A percentile compares a stretch with the other conserved stretches of the same genome.
Conservation (phyloP, 1,140 invertebrate species). For the Macrobrachium rosenbergii region DNA sequence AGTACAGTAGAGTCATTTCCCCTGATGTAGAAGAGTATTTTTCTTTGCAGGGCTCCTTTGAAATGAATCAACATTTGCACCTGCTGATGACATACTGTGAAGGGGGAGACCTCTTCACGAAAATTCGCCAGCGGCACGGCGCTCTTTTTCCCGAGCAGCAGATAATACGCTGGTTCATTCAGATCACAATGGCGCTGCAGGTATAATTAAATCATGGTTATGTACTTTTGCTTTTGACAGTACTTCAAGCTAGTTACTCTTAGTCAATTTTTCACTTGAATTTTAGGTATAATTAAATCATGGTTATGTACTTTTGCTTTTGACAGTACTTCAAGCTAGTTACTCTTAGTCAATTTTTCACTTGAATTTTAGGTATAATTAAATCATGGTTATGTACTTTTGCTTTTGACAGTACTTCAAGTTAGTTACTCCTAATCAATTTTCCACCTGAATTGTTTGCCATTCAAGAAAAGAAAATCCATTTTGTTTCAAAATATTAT, state of each 20-base stretch:
- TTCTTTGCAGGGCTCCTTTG: conserved; percentile 43
- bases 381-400: not conserved
- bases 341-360: not conserved
- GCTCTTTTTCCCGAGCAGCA: conserved; percentile 29
- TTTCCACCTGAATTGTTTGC: not conserved
- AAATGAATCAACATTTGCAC: conserved; percentile 29
- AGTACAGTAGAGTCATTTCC: no score
- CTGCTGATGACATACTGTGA: conserved; percentile 49
- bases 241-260: not conserved
- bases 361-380: not conserved
- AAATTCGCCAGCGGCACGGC: conserved; percentile 26
- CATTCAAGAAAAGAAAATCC: not conserved
- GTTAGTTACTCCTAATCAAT: no score
- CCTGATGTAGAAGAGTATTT: no score
- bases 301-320: not conserved
- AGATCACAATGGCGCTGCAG: conserved; percentile 56
- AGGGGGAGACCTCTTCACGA: conserved; percentile 38
- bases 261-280: not conserved
- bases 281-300: not conserved
- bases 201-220: not conserved
- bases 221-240: not conserved
- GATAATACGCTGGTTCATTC: conserved; percentile 48
- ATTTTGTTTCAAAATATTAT: no score
- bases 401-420: not conserved
- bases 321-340: not conserved